A percentile compares a stretch with the other conserved stretches of the same genome.
Evolutionary conservation across 2,888 invertebrate species (phyloP).

Genomic region (Nesidiocoris tenuis): DNA sequence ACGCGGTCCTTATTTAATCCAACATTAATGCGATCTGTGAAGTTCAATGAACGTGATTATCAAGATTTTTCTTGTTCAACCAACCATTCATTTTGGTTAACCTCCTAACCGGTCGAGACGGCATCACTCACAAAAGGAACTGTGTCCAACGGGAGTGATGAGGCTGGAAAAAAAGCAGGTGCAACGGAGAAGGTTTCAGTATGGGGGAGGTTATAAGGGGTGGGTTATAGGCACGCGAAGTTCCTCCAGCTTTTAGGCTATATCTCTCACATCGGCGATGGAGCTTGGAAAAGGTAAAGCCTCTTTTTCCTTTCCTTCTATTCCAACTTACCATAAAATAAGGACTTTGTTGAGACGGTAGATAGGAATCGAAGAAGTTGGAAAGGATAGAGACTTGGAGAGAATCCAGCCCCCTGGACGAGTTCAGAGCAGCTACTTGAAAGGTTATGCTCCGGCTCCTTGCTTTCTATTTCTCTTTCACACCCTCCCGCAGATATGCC

Average conservation of each 20-base stretch:
- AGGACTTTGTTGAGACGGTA: slow-evolving; percentile 38
- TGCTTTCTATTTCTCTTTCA: neutral
- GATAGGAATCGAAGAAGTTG: neutral
- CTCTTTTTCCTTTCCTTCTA: slow-evolving; percentile 1
- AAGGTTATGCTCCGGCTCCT: slow-evolving; percentile 20
- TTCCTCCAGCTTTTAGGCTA: neutral
- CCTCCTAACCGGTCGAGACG: too few relatives aligned
- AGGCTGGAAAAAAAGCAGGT: too few relatives aligned
- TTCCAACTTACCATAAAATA: slow-evolving; percentile 36
- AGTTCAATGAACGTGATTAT: too few relatives aligned
- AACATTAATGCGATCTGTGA: too few relatives aligned
- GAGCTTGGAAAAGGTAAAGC: neutral
- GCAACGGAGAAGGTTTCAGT: neutral
- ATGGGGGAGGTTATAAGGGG: neutral
- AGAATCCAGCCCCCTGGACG: slow-evolving; percentile 39
- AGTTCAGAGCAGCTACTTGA: slow-evolving; percentile 35
- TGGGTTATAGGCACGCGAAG: neutral
- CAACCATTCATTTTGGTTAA: too few relatives aligned
- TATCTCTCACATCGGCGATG: neutral
- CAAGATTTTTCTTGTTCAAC: too few relatives aligned
- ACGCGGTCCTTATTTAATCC: too few relatives aligned
- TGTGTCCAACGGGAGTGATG: too few relatives aligned
- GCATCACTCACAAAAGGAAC: too few relatives aligned
- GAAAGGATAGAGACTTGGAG: slow-evolving; percentile 33
- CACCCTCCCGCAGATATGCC: neutral